Conservation (phyloP, 2,888 invertebrate species). For the Dugesia japonica region DNA sequence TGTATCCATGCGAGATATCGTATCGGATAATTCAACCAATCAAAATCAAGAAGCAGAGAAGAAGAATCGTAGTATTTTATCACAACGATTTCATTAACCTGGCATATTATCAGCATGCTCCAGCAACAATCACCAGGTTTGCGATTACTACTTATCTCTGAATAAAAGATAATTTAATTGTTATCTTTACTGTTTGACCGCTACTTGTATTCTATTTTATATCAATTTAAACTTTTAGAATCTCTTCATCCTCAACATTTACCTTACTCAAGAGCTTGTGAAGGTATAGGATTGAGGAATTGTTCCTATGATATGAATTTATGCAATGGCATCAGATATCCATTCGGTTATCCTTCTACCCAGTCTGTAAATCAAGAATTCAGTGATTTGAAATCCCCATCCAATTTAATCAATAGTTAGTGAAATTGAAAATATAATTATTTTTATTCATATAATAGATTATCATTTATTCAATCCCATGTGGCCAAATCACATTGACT, state of each 20-base stretch:
- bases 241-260: background rate
- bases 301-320: background rate
- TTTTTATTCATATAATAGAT: background rate
- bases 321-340: background rate
- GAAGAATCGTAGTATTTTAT: background rate
- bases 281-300: background rate
- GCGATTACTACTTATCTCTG: background rate
- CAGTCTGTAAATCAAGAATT: background rate
- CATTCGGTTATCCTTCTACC: background rate
- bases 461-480: background rate
- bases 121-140: conserved; percentile 9
- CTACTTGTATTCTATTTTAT: background rate
- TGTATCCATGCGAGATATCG: background rate
- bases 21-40: conserved; percentile 8
- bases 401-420: background rate
- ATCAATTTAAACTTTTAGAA: background rate
- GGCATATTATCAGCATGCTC: conserved; percentile 9
- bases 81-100: background rate
- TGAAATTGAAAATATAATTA: background rate
- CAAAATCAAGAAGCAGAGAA: background rate
- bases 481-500: background rate
- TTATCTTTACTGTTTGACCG: background rate
- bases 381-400: background rate
- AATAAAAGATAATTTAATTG: background rate
- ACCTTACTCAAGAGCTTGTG: background rate